Conservation (phyloP, 1,140 invertebrate species). For the Drosophila pallidifrons region DNA sequence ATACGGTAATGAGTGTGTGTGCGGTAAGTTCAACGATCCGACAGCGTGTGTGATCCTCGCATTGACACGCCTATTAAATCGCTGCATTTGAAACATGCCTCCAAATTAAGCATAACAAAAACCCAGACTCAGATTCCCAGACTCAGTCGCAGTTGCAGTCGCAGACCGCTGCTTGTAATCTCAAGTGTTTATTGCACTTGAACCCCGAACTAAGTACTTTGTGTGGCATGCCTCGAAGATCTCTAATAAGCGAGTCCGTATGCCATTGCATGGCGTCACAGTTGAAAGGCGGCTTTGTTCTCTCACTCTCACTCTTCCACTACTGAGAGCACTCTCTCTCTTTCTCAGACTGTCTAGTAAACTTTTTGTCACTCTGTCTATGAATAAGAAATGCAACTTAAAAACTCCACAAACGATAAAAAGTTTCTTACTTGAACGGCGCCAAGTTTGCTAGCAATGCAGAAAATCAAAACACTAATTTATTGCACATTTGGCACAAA, state of each 20-base stretch:
- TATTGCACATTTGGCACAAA: conserved; percentile 78
- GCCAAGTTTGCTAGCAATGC: conserved; percentile 65
- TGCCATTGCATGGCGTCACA: conserved; percentile 57
- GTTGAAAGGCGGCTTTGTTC: conserved; percentile 52
- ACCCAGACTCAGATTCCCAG: conserved; percentile 6
- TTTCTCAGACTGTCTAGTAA: conserved; percentile 5
- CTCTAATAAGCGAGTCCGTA: conserved; percentile 59
- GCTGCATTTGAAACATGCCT: conserved; percentile 51
- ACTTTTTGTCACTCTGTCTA: conserved; percentile 61
- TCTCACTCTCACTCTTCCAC: neutral
- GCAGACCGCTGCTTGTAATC: conserved; percentile 46
- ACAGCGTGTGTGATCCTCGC: conserved; percentile 62
- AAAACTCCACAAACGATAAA: conserved; percentile 68
- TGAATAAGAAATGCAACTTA: conserved; percentile 70
- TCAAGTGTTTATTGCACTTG: conserved; percentile 65
- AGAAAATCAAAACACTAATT: conserved; percentile 82
- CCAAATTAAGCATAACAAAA: conserved; percentile 62
- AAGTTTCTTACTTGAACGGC: conserved; percentile 72
- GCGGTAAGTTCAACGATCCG: conserved; percentile 27
- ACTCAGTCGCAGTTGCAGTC: neutral
- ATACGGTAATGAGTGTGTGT: neutral
- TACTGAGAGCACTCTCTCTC: neutral
- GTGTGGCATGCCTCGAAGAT: conserved; percentile 23
- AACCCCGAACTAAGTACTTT: conserved; percentile 8
- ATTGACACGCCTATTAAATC: conserved; percentile 62